Percentiles rank a stretch among this genome's conserved stretches.
Conservation (phyloP, 2,797 vertebrate genomes). For the Clarias laeviceps region DNA sequence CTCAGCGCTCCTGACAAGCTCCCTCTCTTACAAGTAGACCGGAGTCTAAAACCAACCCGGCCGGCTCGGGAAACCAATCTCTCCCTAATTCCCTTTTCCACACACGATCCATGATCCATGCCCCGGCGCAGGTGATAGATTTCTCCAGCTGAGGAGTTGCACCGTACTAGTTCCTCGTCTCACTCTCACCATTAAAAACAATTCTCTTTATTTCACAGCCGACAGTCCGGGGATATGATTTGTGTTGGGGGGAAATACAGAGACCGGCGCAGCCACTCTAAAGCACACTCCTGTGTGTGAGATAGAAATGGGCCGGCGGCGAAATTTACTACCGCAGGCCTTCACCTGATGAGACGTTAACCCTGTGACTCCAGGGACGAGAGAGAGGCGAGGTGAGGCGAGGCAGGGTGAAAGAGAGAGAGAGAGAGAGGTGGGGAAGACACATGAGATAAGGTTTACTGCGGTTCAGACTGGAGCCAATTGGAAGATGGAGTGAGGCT, state of each 20-base stretch:
- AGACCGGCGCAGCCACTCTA: slow-evolving; percentile 48
- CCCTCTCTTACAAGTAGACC: slow-evolving; percentile 30
- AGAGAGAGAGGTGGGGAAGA: slow-evolving; percentile 42
- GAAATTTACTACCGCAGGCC: slow-evolving; percentile 51
- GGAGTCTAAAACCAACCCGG: slow-evolving; percentile 25
- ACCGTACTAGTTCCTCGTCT: slow-evolving; percentile 26
- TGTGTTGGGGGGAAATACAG: slow-evolving; percentile 53
- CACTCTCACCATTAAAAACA: slow-evolving; percentile 47
- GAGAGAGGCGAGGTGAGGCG: slow-evolving; percentile 2
- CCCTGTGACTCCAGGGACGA: slow-evolving; percentile 29
- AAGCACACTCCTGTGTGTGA: slow-evolving; percentile 54
- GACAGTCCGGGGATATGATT: slow-evolving; percentile 58
- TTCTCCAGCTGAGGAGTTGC: slow-evolving; percentile 26
- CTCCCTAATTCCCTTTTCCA: slow-evolving; percentile 46
- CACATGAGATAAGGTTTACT: slow-evolving; percentile 63
- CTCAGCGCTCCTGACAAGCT: slow-evolving; percentile 49
- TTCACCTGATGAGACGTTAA: slow-evolving; percentile 50
- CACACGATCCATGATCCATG: slow-evolving; percentile 27
- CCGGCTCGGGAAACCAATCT: slow-evolving; percentile 57
- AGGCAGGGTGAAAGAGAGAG: slow-evolving; percentile 11
- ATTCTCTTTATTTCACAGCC: slow-evolving; percentile 57
- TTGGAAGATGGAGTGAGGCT: slow-evolving; percentile 61
- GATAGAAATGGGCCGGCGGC: slow-evolving; percentile 37
- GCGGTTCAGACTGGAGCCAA: slow-evolving; percentile 66
- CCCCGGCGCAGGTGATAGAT: slow-evolving; percentile 42